Evolutionary conservation across 1,140 invertebrate species (phyloP), one percentile per base, ranked within the genome.

Genomic region (Drosophila dunni): DNA sequence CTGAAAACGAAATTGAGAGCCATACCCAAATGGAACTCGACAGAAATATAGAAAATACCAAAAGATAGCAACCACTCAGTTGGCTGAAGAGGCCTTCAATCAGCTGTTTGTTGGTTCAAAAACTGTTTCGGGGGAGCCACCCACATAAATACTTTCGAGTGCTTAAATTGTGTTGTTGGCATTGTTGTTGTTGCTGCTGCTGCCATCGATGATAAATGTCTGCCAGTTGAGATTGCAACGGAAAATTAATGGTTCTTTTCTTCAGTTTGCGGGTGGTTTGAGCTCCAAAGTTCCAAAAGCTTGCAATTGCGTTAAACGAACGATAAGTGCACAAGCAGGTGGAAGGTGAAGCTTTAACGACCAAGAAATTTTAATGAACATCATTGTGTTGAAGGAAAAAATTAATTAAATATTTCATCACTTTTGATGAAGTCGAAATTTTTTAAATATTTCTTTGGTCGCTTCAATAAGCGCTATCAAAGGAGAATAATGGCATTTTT

Each of bases 141-240:
- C 81, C 82, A 82, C 75, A 82, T 65, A 74, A 61, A 76, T 60
- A 79, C 79, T 88, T 83, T 79, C 58, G 69, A 82, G 82, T 85
- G 82, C 82, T 71, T 86, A 86, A 85, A 73, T 75, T 51, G 61
- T 53, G 67, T 76, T 50, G 36, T 51, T 44, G 48, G 24, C 61
- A 74, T 53, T 45, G 44, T 51, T 44, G 44, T 34, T 57, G 65
- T 68, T 78, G 24, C 51, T 40, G 65, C 66, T 54, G 56, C 40
- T 20, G 67, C 29, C 63, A 69, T 66, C 79, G 73, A 89, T 86
- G 84, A 86, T 89, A 83, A 86, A 86, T 89, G 84, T 71, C 68
- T 69, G 57, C 42, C 62, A 53, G 70, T 64, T 79, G 82, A 38
- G 72, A 70, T 81, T 70, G 83, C 82, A 79, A 73, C 53, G 46